These are phyloP conservation scores for Scaptodrosophila latifasciaeformis DNA, from an alignment of 2,888 invertebrate genomes.

Conservation along the genomic window DNA sequence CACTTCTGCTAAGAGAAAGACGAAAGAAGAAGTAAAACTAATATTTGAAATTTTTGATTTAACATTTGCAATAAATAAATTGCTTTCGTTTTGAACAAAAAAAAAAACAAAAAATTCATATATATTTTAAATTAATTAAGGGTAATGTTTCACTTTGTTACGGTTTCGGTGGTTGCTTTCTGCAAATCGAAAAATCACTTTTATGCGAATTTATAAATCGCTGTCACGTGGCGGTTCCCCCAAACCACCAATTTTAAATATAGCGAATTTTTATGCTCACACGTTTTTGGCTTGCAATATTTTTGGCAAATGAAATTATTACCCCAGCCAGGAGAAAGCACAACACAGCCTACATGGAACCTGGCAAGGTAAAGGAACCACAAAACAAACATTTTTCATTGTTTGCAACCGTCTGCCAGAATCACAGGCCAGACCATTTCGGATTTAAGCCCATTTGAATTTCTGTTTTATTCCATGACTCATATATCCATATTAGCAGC, in stretches of 20 bases:
- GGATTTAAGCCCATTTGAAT: conserved; percentile 33
- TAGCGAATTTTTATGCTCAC: conserved; percentile 3
- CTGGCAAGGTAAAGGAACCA: conserved; percentile 12
- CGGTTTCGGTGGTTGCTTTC: not conserved
- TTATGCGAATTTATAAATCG: conserved; percentile 11
- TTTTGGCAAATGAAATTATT: conserved; percentile 53
- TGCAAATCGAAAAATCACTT: too few species aligned
- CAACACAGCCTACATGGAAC: not conserved
- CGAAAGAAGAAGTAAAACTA: not conserved
- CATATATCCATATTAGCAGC: conserved; percentile 54
- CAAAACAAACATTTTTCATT: conserved; percentile 54
- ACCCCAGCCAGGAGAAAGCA: conserved; percentile 17
- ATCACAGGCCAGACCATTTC: conserved; percentile 16
- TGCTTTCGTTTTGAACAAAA: conserved; percentile 10
- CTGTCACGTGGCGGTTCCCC: conserved; percentile 13
- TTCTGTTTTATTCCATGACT: conserved; percentile 54
- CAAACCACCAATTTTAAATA: not conserved
- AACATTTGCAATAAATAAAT: conserved; percentile 45
- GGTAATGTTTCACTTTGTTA: conserved; percentile 39
- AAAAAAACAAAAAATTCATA: too few species aligned
- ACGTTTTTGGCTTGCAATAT: conserved; percentile 6
- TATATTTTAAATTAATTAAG: conserved; percentile 47
- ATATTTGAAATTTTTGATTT: too few species aligned
- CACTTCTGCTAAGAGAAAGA: conserved; percentile 64
- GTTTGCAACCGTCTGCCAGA: conserved; percentile 61